Base-by-base conservation (phyloP, 2,113 vertebrate species). In the Channa maculata region DNA sequence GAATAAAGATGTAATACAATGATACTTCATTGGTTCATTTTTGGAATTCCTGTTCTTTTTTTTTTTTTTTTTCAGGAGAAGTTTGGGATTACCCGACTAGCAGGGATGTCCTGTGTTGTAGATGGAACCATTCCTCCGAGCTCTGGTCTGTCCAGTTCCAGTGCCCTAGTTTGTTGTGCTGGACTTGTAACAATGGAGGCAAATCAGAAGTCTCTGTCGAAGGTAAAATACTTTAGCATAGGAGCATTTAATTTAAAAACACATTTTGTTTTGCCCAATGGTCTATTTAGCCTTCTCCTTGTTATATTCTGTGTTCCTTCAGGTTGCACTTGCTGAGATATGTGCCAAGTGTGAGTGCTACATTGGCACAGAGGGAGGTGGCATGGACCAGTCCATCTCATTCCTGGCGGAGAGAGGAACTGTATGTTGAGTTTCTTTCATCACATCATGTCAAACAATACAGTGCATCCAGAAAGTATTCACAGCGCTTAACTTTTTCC, bases 331-430 rank as follows among this genome's bases (percentile, higher is more conserved):
- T 13, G 97, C 98, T 11, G 97, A 99, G 91, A 95, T 97, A 57
- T 99, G 97, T 70, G 93, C 97, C 62, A 97, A 95, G 84, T 96
- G 96, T 0, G 98, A 99, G 71, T 93, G 77, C 62, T 98, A 98
- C 37, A 95, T 99, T 77, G 98, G 98, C 78, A 98, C 97, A n/a
- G 96, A 99, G 93, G 97, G 98, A 70, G 98, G 98, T 45, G 98
- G 98, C 73, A 99, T 99, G 98, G 98, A 99, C 91, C 98, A 99
- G 87, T 97, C 98, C 0, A 99, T 99, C 86, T 98, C 96, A 57
- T 98, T 99, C 84, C 93, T 99, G 84, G 98, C 97, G 83, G 97
- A 99, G 86, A 93, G 93, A 90, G 97, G 96, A 94, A 97, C 94
- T 50, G 98, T 99, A 95, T 7, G 96, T 80, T 59, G 8, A 5